Evolutionary conservation across 2,888 invertebrate species (phyloP).

Genomic region (Thera britannica): DNA sequence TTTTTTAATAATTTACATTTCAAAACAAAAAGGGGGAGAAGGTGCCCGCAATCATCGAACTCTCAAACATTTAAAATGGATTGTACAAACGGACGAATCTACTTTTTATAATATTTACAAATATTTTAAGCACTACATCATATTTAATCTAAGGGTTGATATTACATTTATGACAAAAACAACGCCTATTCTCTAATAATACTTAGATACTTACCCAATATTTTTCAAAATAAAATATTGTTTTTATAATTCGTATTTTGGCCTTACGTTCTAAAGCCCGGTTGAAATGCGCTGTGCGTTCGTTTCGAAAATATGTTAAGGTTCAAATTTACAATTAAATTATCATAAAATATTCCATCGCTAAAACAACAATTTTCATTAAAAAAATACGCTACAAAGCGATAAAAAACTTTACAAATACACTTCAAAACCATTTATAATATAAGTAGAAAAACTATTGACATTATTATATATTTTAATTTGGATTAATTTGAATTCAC

Average conservation of each 20-base stretch:
- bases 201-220: slow-evolving; percentile 32
- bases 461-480: slow-evolving; percentile 42
- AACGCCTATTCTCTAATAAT: slow-evolving; percentile 39
- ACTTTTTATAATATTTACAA: slow-evolving; percentile 77
- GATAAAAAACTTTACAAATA: slow-evolving; percentile 43
- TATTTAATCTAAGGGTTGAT: slow-evolving; percentile 47
- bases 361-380: slow-evolving; percentile 39
- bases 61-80: slow-evolving; percentile 36
- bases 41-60: slow-evolving; percentile 39
- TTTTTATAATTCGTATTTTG: slow-evolving; percentile 32
- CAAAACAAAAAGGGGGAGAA: slow-evolving; percentile 27
- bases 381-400: slow-evolving; percentile 50
- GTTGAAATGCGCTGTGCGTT: slow-evolving; percentile 41
- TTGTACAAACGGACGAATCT: slow-evolving; percentile 49
- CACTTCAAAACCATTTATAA: slow-evolving; percentile 41
- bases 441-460: slow-evolving; percentile 63
- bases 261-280: slow-evolving; percentile 26
- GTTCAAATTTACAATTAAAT: slow-evolving; percentile 33
- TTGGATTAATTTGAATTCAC: slow-evolving; percentile 41
- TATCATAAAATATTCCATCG: slow-evolving; percentile 35
- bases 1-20: slow-evolving; percentile 38
- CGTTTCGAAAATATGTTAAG: slow-evolving; percentile 37
- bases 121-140: slow-evolving; percentile 72
- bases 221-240: slow-evolving; percentile 32
- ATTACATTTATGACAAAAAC: slow-evolving; percentile 42